Evolutionary conservation across 1,140 invertebrate genomes (phyloP), one percentile per base, ranked within the genome.

Genomic region (Hyposmocoma kahamanoa): DNA sequence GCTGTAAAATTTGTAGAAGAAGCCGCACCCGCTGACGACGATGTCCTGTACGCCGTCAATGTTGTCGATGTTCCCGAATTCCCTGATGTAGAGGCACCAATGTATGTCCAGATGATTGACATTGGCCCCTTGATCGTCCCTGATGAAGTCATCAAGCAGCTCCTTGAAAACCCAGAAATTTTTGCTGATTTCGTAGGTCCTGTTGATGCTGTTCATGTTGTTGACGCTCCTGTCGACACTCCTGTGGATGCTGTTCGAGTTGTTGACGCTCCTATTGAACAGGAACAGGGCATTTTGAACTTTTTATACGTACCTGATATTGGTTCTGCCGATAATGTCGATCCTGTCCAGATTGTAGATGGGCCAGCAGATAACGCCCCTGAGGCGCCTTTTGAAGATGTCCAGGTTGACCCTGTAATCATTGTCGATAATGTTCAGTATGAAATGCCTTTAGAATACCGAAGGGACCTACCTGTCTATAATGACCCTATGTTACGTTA

Each of bases 401-500:
- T 28, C 24, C 24, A 28, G 11, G 24, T 28, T 28, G 32, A 38
- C 24, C 2, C 43, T 9, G 15, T 20, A 6, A 18, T 36, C n/a
- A 13, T 32, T 6, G 42, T 45, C 5, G 47, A 19, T 9, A 3
- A 41, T 13, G 15, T 11, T 22, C 21, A 9, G 2, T 3, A 22
- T 15, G 28, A 21, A n/a, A 42, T 28, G 6, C 24, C 32, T 22
- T 19, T 22, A 22, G 42, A 24, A 11, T 17, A n/a, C n/a, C n/a
- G n/a, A n/a, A n/a, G n/a, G 15, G 8, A 8, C 5, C 15, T 36
- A 28, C 11, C 24, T 28, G 11, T 6, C 11, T 38, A 15, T 17
- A 38, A 38, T 36, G 34, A 48, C 49, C 45, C 48, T 5, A 41
- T 28, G 21, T 50, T 36, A 30, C 52, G 48, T 13, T 55, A 54